Percentiles rank a stretch among this genome's conserved stretches.
Conservation (phyloP, 1,140 invertebrate species). For the Chrysomallon squamiferum region DNA sequence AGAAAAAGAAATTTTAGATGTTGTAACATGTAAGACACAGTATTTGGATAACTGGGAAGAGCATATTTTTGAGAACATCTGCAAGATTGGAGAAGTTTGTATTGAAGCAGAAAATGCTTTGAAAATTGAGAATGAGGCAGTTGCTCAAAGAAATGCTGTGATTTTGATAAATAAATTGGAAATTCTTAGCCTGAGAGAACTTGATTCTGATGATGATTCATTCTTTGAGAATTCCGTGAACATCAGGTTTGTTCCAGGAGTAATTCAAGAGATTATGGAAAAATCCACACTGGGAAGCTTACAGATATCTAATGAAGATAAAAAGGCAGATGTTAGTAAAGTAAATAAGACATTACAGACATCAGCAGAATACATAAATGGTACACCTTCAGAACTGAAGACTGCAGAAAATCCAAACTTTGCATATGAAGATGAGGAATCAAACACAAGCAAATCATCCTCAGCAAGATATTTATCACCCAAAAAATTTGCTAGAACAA, state of each 20-base stretch:
- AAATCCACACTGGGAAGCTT: neutral
- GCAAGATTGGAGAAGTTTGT: constrained; percentile 13
- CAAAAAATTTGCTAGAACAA: too few species aligned
- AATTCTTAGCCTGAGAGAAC: neutral
- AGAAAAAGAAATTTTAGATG: constrained; percentile 1
- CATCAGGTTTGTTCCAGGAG: neutral
- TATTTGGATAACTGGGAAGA: constrained; percentile 7
- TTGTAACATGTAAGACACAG: neutral
- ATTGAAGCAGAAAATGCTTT: constrained; percentile 16
- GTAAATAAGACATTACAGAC: too few species aligned
- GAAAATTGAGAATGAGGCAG: constrained; percentile 12
- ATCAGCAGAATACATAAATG: too few species aligned
- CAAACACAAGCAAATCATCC: too few species aligned
- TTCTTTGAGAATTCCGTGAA: neutral
- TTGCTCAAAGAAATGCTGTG: neutral
- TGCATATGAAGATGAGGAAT: too few species aligned
- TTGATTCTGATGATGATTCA: neutral
- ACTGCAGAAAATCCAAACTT: too few species aligned
- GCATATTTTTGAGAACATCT: constrained; percentile 1
- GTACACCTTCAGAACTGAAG: too few species aligned
- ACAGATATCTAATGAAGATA: neutral
- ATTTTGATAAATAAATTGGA: neutral
- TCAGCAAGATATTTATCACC: too few species aligned
- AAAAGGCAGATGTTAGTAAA: too few species aligned
- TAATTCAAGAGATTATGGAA: neutral